Conservation (phyloP, 2,797 vertebrate species). For the Fundulus diaphanus region DNA sequence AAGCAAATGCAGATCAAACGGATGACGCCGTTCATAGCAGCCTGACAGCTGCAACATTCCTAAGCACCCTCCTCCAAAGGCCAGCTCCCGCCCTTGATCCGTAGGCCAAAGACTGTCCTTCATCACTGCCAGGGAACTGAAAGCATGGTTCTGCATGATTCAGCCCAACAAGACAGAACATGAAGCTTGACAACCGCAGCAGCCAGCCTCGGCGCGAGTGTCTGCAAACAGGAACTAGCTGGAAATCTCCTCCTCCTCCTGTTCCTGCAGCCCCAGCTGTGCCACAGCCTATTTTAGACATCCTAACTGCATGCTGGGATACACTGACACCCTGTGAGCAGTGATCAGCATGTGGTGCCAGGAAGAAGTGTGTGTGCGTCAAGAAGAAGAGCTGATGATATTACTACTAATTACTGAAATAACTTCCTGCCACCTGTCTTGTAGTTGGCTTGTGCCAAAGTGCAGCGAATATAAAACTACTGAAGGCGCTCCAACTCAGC, state of each 20-base stretch:
- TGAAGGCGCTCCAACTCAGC: slow-evolving; percentile 68
- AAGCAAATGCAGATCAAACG: slow-evolving; percentile 41
- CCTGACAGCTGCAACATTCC: slow-evolving; percentile 67
- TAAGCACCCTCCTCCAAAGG: slow-evolving; percentile 29
- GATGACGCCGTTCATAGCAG: slow-evolving; percentile 33
- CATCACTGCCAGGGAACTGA: slow-evolving; percentile 54
- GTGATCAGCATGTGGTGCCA: slow-evolving; percentile 82
- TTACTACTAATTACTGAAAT: slow-evolving; percentile 95
- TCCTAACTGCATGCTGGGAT: slow-evolving; percentile 81
- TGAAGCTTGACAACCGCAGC: slow-evolving; percentile 41
- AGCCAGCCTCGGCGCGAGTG: slow-evolving; percentile 31
- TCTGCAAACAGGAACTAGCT: slow-evolving; percentile 58
- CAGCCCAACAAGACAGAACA: slow-evolving; percentile 32
- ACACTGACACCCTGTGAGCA: slow-evolving; percentile 84
- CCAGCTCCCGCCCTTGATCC: slow-evolving; percentile 48
- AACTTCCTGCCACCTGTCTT: slow-evolving; percentile 95
- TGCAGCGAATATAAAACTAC: slow-evolving; percentile 85
- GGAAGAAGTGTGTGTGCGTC: slow-evolving; percentile 28
- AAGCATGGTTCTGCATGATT: slow-evolving; percentile 44
- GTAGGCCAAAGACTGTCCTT: slow-evolving; percentile 48
- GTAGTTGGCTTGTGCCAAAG: slow-evolving; percentile 85
- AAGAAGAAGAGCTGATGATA: slow-evolving; percentile 89
- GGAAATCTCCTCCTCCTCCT: slow-evolving; percentile 36
- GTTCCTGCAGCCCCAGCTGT: slow-evolving; percentile 77
- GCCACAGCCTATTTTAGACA: slow-evolving; percentile 72